These are phyloP conservation scores for Rhinopomastus cyanomelas DNA, from an alignment of 2,113 vertebrate species.

Conservation along the genomic window DNA sequence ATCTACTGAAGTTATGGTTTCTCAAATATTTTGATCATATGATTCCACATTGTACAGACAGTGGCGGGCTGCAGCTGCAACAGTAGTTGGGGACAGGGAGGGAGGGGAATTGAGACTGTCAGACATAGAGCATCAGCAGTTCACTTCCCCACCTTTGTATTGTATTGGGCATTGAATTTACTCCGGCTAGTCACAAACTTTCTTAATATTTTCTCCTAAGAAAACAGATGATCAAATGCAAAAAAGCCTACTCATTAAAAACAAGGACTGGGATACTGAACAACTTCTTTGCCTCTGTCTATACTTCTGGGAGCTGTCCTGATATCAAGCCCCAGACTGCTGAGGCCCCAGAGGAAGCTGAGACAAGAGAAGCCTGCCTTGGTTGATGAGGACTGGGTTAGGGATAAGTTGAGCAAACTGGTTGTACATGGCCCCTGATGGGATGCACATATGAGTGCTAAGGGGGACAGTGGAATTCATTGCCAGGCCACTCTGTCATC, in stretches of 20 bases:
- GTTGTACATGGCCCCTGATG: no score
- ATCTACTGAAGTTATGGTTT: constrained; percentile 28
- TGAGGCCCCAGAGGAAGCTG: no score
- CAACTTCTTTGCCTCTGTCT: no score
- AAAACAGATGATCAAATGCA: constrained; percentile 68
- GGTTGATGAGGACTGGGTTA: no score
- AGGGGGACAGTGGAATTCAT: no score
- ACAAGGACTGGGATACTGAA: constrained; percentile 31
- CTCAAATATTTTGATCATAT: constrained; percentile 19
- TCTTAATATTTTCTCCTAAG: constrained; percentile 59
- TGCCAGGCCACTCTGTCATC: no score
- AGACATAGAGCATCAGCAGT: constrained; percentile 1
- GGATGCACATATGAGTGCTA: no score
- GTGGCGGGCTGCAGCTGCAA: constrained; percentile 6
- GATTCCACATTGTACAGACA: neutral
- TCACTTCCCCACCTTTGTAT: neutral
- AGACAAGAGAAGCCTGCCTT: no score
- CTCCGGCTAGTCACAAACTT: constrained; percentile 41
- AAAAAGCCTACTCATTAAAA: constrained; percentile 59
- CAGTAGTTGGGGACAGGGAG: neutral
- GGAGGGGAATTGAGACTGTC: neutral
- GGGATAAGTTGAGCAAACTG: no score
- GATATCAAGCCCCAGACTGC: no score
- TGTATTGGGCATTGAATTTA: constrained; percentile 26
- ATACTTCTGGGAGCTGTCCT: no score